Conservation (phyloP, 2,113 vertebrate genomes). For the Toxotes jaculatrix region DNA sequence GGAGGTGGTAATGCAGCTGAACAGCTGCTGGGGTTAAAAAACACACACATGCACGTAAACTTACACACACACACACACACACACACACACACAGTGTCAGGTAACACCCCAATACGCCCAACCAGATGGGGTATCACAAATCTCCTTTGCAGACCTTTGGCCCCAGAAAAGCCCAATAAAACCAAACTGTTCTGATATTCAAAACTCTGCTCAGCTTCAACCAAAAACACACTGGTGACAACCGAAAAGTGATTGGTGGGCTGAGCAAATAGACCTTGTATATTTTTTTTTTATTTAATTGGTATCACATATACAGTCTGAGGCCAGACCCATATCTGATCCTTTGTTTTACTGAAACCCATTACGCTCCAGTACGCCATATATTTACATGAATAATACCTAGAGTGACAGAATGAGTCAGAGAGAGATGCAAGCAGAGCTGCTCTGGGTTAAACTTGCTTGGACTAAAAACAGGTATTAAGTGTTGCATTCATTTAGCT, state of each 20-base stretch:
- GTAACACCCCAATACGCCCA: constrained; percentile 40
- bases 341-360: neutral
- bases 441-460: neutral
- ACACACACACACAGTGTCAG: constrained; percentile 55
- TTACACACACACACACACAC: constrained; percentile 16
- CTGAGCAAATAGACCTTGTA: no score
- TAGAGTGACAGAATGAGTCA: constrained; percentile 6
- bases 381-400: constrained; percentile 1
- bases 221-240: neutral
- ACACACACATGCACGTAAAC: constrained; percentile 4
- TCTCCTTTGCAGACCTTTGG: constrained; percentile 34
- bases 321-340: neutral
- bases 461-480: no score
- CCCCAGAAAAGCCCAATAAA: constrained; percentile 55
- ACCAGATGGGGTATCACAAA: constrained; percentile 45
- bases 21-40: constrained; percentile 66
- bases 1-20: constrained; percentile 71
- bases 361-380: neutral
- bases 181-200: constrained; percentile 52
- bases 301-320: neutral
- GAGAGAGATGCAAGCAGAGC: constrained; percentile 1
- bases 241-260: neutral
- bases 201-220: constrained; percentile 42
- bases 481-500: no score
- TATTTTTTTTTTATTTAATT: neutral